Conservation (phyloP, 2,797 vertebrate species). For the Centropyge bicolor region DNA sequence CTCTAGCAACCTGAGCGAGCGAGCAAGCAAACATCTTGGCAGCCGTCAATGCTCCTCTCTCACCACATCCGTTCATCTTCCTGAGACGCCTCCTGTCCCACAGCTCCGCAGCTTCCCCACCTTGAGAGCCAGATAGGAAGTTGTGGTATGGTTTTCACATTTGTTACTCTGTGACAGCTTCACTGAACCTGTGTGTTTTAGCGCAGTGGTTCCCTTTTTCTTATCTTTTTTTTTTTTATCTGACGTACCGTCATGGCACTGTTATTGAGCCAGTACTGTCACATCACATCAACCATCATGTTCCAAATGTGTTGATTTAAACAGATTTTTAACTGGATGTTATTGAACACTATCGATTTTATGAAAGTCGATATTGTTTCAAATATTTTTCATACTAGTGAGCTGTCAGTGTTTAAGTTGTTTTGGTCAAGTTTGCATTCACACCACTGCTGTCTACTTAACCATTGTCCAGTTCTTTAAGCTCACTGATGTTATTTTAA, state of each 20-base stretch:
- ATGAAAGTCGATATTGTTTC: neutral
- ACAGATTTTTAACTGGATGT: neutral
- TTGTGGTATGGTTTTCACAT: conserved; percentile 55
- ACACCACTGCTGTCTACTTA: neutral
- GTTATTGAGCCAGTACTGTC: conserved; percentile 1
- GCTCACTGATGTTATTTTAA: neutral
- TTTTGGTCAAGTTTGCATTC: neutral
- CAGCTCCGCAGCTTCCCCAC: conserved; percentile 54
- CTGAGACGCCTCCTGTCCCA: conserved; percentile 61
- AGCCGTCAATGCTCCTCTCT: conserved; percentile 62
- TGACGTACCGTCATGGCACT: neutral
- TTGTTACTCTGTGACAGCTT: conserved; percentile 54
- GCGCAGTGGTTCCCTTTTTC: neutral
- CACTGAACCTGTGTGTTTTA: conserved; percentile 29
- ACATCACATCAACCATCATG: neutral
- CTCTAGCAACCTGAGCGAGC: conserved; percentile 36
- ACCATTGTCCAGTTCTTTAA: neutral
- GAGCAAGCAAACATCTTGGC: conserved; percentile 59
- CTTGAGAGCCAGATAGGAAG: conserved; percentile 67
- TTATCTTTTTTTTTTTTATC: too few species aligned
- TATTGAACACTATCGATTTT: too few species aligned
- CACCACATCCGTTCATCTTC: conserved; percentile 68
- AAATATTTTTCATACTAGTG: neutral
- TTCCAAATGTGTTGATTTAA: conserved; percentile 1
- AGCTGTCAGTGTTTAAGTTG: neutral